Conservation (phyloP, 2,113 vertebrate genomes). For the Dromiciops gliroides region DNA sequence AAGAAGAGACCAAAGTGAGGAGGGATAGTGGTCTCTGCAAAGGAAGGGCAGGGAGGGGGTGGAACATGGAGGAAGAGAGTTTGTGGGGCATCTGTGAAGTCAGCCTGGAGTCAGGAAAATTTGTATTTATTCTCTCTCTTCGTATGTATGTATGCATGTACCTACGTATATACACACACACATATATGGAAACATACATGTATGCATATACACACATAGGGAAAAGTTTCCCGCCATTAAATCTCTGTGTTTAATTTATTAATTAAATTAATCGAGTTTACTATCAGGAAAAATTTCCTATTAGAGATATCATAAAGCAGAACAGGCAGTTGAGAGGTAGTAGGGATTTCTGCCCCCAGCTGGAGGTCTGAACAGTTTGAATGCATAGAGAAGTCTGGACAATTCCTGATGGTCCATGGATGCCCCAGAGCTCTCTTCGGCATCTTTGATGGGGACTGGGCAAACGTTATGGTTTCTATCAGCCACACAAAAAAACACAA, state of each 20-base stretch:
- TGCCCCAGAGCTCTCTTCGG: not conserved
- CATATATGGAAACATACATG: too few species aligned
- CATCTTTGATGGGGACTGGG: not conserved
- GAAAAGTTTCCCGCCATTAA: not conserved
- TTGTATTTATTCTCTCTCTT: too few species aligned
- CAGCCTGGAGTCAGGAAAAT: too few species aligned
- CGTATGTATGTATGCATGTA: too few species aligned
- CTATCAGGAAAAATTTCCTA: not conserved
- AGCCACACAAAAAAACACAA: not conserved
- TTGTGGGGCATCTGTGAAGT: too few species aligned
- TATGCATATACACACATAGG: too few species aligned
- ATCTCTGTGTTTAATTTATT: not conserved
- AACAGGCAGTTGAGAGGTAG: too few species aligned
- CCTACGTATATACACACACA: not conserved
- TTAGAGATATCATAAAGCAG: not conserved
- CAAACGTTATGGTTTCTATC: not conserved
- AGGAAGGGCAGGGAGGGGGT: not conserved
- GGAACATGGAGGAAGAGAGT: too few species aligned
- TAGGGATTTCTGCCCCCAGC: too few species aligned
- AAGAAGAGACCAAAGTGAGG: not conserved
- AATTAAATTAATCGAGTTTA: not conserved
- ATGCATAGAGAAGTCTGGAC: not conserved
- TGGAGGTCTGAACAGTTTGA: not conserved
- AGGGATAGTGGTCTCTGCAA: not conserved
- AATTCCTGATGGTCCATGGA: not conserved